Conservation (phyloP, 2,113 vertebrate species). For the Phalacrocorax aristotelis region DNA sequence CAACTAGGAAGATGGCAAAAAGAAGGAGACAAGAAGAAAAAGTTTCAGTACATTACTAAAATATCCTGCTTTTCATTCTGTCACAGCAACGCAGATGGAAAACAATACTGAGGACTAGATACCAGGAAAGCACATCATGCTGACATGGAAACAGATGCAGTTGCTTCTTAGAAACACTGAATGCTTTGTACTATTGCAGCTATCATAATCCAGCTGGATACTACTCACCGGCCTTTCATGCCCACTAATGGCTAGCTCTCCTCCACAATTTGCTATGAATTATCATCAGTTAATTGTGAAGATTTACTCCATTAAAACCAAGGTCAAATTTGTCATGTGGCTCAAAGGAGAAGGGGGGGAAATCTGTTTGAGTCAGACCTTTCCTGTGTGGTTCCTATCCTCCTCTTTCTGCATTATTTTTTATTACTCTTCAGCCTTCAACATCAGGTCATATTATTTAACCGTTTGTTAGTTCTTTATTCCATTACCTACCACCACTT, state of each 20-base stretch:
- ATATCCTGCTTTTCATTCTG: background rate
- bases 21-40: background rate
- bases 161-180: constrained; percentile 21
- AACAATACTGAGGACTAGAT: constrained; percentile 22
- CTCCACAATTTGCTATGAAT: constrained; percentile 24
- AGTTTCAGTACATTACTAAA: background rate
- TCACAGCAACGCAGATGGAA: background rate
- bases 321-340: background rate
- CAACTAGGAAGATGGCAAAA: constrained; percentile 70
- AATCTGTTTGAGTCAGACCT: background rate
- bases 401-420: background rate
- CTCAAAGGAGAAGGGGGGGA: background rate
- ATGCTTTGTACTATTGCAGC: background rate
- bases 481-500: background rate
- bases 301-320: constrained; percentile 36
- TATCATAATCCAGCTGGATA: background rate
- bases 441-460: background rate
- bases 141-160: constrained; percentile 50
- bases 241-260: constrained; percentile 4
- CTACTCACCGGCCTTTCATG: background rate
- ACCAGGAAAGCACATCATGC: constrained; percentile 38
- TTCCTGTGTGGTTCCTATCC: background rate
- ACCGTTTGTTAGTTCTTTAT: background rate
- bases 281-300: constrained; percentile 25
- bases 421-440: background rate